A percentile compares a stretch with the other conserved stretches of the same genome.
Conservation (phyloP, 2,113 vertebrate genomes). For the Oreochromis spilurus region DNA sequence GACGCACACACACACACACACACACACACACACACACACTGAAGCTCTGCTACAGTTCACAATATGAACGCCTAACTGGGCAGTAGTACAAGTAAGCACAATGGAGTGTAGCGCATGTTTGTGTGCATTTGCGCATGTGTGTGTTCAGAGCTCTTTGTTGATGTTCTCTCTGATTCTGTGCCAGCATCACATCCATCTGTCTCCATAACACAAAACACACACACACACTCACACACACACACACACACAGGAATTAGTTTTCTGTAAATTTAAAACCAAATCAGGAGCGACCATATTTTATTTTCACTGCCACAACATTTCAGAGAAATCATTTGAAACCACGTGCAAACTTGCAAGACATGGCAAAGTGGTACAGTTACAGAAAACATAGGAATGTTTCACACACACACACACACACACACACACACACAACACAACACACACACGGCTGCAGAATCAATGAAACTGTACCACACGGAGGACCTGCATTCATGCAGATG, state of each 20-base stretch:
- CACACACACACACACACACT: neutral
- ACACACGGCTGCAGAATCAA: neutral
- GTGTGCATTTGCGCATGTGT: slow-evolving; percentile 7
- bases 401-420: neutral
- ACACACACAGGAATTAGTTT: neutral
- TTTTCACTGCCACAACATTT: neutral
- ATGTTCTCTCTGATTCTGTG: slow-evolving; percentile 62
- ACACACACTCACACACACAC: neutral
- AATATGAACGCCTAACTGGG: slow-evolving; percentile 20
- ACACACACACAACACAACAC: neutral
- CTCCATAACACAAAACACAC: slow-evolving; percentile 16
- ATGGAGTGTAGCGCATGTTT: neutral
- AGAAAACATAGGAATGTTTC: neutral
- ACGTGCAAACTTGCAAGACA: neutral
- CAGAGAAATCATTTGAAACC: neutral
- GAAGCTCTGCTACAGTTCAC: slow-evolving; percentile 3
- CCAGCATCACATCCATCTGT: slow-evolving; percentile 72
- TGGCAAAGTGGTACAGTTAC: neutral
- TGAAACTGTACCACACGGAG: neutral
- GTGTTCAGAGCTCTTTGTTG: slow-evolving; percentile 67
- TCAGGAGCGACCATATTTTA: neutral
- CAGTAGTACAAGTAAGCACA: slow-evolving; percentile 17
- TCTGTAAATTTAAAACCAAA: neutral
- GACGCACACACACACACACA: neutral
- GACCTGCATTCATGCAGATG: neutral